Evolutionary conservation across 2,113 vertebrate species (phyloP).

Genomic region (Anguilla japonica): DNA sequence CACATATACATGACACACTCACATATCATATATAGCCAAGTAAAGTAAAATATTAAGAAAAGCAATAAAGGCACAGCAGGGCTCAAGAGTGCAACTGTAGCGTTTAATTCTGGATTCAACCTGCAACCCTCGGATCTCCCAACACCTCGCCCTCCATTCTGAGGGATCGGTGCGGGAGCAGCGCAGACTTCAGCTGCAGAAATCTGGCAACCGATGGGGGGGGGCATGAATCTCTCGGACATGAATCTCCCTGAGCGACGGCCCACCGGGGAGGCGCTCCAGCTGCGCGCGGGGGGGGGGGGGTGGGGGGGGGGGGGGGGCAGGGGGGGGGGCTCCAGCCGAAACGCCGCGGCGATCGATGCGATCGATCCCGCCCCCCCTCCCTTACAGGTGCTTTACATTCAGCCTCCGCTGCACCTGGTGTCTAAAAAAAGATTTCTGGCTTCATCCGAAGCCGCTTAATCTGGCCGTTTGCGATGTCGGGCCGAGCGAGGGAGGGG

Average conservation of each 20-base stretch:
- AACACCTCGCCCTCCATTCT: neutral
- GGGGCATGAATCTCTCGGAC: slow-evolving; percentile 2
- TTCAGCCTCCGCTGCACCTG: slow-evolving; percentile 17
- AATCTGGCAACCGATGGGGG: neutral
- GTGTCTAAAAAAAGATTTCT: slow-evolving; percentile 16
- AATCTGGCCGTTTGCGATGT: neutral
- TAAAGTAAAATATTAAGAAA: neutral
- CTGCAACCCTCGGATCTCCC: neutral
- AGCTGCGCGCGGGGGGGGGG: neutral
- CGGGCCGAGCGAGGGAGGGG: neutral
- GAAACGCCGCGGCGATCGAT: slow-evolving; percentile 31
- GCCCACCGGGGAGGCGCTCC: neutral
- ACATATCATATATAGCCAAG: neutral
- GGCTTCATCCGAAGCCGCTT: neutral
- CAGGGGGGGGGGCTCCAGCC: neutral
- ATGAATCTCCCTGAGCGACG: slow-evolving; percentile 2
- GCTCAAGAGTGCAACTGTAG: neutral
- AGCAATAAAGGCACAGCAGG: neutral
- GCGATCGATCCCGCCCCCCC: slow-evolving; percentile 17
- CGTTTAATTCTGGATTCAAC: neutral
- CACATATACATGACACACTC: neutral
- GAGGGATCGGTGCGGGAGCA: neutral
- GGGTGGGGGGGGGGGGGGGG: no score
- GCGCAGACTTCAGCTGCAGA: neutral
- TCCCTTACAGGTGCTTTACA: slow-evolving; percentile 30